Percentiles rank a stretch among this genome's conserved stretches.
Evolutionary conservation across 2,797 vertebrate species (phyloP).

Genomic region (Neomorphus geoffroyi): DNA sequence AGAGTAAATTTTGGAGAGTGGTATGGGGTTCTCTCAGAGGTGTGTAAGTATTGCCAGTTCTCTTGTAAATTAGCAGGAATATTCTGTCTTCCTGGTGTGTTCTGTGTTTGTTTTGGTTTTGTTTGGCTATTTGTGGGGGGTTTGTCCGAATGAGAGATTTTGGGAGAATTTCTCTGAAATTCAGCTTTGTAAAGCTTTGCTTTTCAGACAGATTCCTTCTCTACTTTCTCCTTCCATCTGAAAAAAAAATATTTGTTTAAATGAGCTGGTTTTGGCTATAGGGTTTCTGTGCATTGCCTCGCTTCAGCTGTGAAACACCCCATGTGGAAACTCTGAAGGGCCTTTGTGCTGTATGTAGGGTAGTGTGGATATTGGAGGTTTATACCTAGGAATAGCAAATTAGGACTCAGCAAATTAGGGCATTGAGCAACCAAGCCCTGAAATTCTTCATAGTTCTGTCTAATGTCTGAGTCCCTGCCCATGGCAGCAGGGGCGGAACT

Average conservation of each 20-base stretch:
- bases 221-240: neutral
- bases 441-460: neutral
- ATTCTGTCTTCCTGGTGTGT: neutral
- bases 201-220: neutral
- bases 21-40: neutral
- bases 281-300: neutral
- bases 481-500: too few relatives aligned
- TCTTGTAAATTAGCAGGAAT: neutral
- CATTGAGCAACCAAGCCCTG: neutral
- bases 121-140: rapidly evolving
- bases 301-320: neutral
- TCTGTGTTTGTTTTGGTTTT: neutral
- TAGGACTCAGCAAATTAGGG: neutral
- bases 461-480: neutral
- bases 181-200: neutral
- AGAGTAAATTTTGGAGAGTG: neutral
- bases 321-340: neutral
- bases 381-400: neutral
- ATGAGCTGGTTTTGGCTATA: neutral
- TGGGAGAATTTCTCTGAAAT: neutral
- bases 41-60: neutral
- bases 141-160: neutral
- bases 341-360: neutral
- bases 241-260: neutral
- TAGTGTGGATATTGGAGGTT: neutral